These are phyloP conservation scores for Sapayoa aenigma DNA, from an alignment of 2,113 vertebrate genomes.

Conservation along the genomic window DNA sequence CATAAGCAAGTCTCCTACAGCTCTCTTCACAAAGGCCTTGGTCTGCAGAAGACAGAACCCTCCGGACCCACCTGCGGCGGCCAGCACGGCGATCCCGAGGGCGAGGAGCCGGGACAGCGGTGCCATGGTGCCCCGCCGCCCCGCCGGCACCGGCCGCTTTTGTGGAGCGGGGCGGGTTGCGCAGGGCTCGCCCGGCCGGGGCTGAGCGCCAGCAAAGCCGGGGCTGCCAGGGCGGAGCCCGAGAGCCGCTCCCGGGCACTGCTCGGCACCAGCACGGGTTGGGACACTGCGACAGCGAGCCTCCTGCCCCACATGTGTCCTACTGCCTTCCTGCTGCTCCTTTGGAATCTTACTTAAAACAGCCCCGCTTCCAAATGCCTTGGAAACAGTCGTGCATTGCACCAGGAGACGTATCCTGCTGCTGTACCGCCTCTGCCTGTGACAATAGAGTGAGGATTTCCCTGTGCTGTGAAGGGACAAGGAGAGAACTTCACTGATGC, in stretches of 20 bases:
- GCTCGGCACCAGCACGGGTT: background rate
- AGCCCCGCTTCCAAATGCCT: background rate
- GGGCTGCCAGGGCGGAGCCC: background rate
- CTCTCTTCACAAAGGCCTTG: background rate
- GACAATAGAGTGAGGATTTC: background rate
- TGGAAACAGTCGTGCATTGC: too few species aligned
- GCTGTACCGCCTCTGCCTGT: background rate
- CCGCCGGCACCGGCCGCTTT: too few species aligned
- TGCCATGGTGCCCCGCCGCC: too few species aligned
- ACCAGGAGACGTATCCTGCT: background rate
- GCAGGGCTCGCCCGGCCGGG: background rate
- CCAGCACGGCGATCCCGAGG: background rate
- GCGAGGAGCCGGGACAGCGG: too few species aligned
- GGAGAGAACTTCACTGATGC: background rate
- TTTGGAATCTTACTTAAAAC: fast-evolving
- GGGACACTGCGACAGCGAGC: background rate
- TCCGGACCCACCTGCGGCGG: background rate
- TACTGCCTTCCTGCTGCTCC: background rate
- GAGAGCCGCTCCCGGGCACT: too few species aligned
- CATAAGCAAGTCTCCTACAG: background rate
- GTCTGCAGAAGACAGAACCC: background rate
- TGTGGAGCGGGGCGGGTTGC: background rate
- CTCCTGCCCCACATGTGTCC: background rate
- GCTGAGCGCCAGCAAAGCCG: background rate
- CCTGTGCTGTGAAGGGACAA: background rate